Evolutionary conservation across 1,140 invertebrate species (phyloP).

Genomic region (Lepidurus arcticus): DNA sequence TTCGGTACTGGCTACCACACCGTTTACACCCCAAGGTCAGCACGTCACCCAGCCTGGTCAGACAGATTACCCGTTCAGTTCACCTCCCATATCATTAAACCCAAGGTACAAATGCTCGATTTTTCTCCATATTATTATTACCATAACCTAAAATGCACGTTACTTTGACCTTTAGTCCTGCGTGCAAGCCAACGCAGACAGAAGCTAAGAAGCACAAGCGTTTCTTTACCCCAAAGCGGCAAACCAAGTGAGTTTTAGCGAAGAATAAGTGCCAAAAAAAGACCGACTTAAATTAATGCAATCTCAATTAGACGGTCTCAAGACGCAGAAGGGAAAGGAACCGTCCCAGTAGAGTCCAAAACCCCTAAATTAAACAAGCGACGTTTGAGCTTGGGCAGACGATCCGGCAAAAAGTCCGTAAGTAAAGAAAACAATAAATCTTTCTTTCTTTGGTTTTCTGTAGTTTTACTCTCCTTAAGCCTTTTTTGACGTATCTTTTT

Average conservation of each 20-base stretch:
- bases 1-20: conserved; percentile 35
- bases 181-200: not conserved
- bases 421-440: not conserved
- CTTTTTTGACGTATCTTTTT: not conserved
- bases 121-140: not conserved
- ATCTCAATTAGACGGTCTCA: not conserved
- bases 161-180: not conserved
- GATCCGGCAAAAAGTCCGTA: conserved; percentile 31
- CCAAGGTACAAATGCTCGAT: conserved; percentile 39
- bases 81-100: conserved; percentile 40
- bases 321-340: not conserved
- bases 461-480: not conserved
- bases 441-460: not conserved
- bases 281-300: no score
- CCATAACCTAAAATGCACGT: no score
- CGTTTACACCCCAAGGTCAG: conserved; percentile 35
- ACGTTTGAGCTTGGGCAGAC: conserved; percentile 29
- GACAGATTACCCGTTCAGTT: conserved; percentile 23
- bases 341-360: not conserved
- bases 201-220: not conserved
- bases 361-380: conserved; percentile 31
- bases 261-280: no score
- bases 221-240: not conserved
- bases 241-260: not conserved
- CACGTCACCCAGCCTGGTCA: conserved; percentile 25